phyloP scores from a whole-genome alignment of 1,140 invertebrate genomes.

The Drosophila carrolli region DNA sequence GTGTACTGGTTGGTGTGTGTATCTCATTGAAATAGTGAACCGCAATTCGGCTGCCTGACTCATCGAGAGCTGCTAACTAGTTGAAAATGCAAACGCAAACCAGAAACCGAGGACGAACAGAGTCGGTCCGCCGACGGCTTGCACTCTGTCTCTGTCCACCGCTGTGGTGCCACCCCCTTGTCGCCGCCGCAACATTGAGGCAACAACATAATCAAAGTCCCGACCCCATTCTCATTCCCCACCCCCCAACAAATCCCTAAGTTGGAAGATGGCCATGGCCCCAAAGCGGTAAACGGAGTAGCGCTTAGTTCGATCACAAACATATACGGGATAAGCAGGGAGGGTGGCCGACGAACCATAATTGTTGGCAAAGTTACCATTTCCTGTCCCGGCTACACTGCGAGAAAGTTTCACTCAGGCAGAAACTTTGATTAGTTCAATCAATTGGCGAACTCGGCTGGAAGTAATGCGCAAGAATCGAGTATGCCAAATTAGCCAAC shows the following conservation, averaged over 20 bases:
- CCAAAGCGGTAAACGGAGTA: slow-evolving; percentile 40
- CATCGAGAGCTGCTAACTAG: slow-evolving; percentile 50
- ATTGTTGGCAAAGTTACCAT: slow-evolving; percentile 71
- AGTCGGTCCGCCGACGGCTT: slow-evolving; percentile 26
- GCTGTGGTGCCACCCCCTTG: neutral
- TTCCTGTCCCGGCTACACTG: slow-evolving; percentile 56
- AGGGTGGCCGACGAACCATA: slow-evolving; percentile 41
- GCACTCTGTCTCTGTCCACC: slow-evolving; percentile 1
- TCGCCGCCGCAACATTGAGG: slow-evolving; percentile 9
- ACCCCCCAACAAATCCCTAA: neutral
- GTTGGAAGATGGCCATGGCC: slow-evolving; percentile 12
- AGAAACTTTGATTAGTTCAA: slow-evolving; percentile 52
- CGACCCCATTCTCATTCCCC: slow-evolving; percentile 14
- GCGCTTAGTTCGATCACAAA: slow-evolving; percentile 57
- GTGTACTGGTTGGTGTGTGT: slow-evolving; percentile 16
- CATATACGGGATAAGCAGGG: slow-evolving; percentile 12
- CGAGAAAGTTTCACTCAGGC: slow-evolving; percentile 34
- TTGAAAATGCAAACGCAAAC: slow-evolving; percentile 75
- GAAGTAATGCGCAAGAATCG: slow-evolving; percentile 31
- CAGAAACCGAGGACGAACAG: slow-evolving; percentile 22
- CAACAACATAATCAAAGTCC: slow-evolving; percentile 59
- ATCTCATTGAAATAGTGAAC: slow-evolving; percentile 71
- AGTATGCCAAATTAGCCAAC: slow-evolving; percentile 32
- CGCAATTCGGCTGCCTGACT: slow-evolving; percentile 66
- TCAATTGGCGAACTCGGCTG: slow-evolving; percentile 38